These are phyloP conservation scores for Xerus inauris DNA, from an alignment of 2,113 vertebrate species.

Conservation along the genomic window DNA sequence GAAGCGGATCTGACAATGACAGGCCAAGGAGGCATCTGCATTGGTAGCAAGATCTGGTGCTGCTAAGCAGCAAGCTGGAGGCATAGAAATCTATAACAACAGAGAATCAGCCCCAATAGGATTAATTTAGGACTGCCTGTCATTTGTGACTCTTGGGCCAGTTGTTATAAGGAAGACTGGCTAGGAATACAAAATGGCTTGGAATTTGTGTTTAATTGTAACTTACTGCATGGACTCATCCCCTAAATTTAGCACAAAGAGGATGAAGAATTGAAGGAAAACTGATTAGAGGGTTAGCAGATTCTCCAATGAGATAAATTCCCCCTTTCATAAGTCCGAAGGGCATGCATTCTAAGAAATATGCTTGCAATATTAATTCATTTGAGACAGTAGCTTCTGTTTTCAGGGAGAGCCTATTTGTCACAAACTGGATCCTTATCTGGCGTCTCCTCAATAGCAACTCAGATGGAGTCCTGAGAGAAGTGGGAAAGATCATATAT, in stretches of 20 bases:
- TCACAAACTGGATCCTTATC: not conserved
- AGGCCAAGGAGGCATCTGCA: conserved; percentile 40
- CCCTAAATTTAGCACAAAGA: not conserved
- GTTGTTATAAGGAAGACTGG: not conserved
- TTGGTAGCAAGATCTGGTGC: not conserved
- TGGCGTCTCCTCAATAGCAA: not conserved
- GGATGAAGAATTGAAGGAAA: not conserved
- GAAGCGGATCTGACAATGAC: conserved; percentile 71
- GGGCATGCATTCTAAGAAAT: not conserved
- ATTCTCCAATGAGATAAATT: not conserved
- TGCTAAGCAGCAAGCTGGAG: not conserved
- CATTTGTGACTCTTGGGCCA: conserved; percentile 33
- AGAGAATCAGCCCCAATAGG: conserved; percentile 2
- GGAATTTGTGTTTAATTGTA: conserved; percentile 30
- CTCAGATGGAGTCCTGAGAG: not conserved
- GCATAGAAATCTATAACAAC: not conserved
- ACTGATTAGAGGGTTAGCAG: not conserved
- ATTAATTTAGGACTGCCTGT: conserved; percentile 32
- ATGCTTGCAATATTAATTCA: not conserved
- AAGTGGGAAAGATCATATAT: not conserved
- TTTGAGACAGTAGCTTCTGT: not conserved
- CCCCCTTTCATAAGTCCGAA: not conserved
- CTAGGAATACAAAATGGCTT: conserved; percentile 5
- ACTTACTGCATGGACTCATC: not conserved
- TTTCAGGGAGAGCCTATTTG: not conserved